Evolutionary conservation across 2,797 vertebrate genomes (phyloP), one percentile per base, ranked within the genome.

Genomic region (Falco biarmicus): DNA sequence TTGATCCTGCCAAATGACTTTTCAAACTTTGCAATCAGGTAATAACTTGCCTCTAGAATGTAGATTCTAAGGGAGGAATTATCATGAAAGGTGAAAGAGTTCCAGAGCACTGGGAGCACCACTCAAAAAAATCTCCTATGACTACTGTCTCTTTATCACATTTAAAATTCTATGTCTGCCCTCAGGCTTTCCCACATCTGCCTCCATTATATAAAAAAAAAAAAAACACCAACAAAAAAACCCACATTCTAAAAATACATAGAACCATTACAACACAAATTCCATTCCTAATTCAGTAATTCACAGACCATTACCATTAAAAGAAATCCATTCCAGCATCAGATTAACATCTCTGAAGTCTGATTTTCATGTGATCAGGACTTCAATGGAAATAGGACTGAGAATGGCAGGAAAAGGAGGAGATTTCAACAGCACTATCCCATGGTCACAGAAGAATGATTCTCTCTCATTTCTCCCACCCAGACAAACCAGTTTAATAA

Each of bases 41-140:
- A 83, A 56, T 50, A 92, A 93, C 95, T 78, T 95, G 89, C 61
- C 83, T 37, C 9, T 59, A 76, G 89, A 95, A 56, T 6, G 4
- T 5, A 39, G 71, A 56, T 69, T 81, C 74, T 45, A 59, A 85
- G 82, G 47, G 51, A 80, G 25, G 54, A 93, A 64, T 80, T 65
- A 13, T 31, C 63, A 28, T 13, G 32, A 68, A 63, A 26, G 45
- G 50, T 51, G 86, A 93, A 66, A 37, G 54, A 51, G 39, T 59
- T 85, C 34, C 82, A 74, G 41, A 84, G 75, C 50, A 37, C 31
- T 54, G 34, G 63, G 4, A 79, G 24, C 41, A 70, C 22, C 7
- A 20, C 48, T 41, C 31, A 64, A 28, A 76, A 83, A 50, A 39
- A 66, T 21, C 56, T 68, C 56, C 53, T 54, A 3, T 19, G 3